Percentiles rank a stretch among this genome's conserved stretches.
These are phyloP conservation scores for Linnaemya vulpina DNA, from an alignment of 2,888 invertebrate genomes.

Conservation along the genomic window DNA sequence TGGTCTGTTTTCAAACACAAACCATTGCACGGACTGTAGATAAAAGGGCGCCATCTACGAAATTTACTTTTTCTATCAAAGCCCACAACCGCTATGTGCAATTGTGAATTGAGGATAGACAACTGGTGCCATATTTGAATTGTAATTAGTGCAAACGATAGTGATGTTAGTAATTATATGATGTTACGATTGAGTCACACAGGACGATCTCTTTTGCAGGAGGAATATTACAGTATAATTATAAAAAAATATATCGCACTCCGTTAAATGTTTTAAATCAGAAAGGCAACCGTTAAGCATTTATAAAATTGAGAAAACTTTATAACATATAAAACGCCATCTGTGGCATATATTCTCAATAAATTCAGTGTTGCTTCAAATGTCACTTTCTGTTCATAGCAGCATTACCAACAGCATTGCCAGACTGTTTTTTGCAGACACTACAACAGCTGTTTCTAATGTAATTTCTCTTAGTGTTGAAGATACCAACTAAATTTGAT, in stretches of 20 bases:
- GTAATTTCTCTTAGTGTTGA: constrained; percentile 6
- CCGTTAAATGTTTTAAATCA: too few species aligned
- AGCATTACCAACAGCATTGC: constrained; percentile 44
- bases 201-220: too few species aligned
- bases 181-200: too few species aligned
- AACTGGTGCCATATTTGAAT: too few species aligned
- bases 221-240: too few species aligned
- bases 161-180: too few species aligned
- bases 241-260: too few species aligned
- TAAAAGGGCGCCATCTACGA: background rate
- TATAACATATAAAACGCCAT: background rate
- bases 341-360: background rate
- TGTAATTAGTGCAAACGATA: too few species aligned
- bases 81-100: background rate
- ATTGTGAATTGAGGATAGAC: background rate
- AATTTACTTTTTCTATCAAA: background rate
- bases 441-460: constrained; percentile 39
- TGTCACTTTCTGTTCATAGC: background rate
- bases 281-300: too few species aligned
- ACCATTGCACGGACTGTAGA: background rate
- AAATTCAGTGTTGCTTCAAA: background rate
- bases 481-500: constrained; percentile 23
- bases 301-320: too few species aligned
- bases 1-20: background rate
- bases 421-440: background rate